Conservation (phyloP, 2,797 vertebrate species). For the Menidia menidia region DNA sequence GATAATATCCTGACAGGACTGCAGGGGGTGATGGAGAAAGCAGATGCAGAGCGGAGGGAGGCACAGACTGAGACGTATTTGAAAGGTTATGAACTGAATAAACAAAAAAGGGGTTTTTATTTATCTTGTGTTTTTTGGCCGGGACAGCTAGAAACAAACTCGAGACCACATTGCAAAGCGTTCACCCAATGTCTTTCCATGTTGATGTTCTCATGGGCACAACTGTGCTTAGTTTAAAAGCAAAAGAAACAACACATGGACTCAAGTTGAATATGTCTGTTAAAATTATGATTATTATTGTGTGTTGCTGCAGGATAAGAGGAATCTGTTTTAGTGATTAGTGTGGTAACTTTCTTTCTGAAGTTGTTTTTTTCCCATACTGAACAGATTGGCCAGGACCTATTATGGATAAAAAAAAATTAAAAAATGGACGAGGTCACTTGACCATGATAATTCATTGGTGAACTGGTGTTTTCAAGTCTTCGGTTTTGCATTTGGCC, state of each 20-base stretch:
- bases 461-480: background rate
- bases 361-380: too few species aligned
- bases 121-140: slow-evolving; percentile 23
- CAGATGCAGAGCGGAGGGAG: slow-evolving; percentile 52
- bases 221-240: background rate
- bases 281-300: background rate
- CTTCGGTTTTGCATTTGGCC: background rate
- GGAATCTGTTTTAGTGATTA: background rate
- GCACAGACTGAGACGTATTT: slow-evolving; percentile 10
- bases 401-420: background rate
- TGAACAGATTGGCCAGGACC: background rate
- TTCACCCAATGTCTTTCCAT: background rate
- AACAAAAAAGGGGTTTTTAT: slow-evolving; percentile 6
- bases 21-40: slow-evolving; percentile 63
- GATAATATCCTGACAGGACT: slow-evolving; percentile 68
- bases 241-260: background rate
- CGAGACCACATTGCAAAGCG: background rate
- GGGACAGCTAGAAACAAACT: background rate
- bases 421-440: background rate
- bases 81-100: slow-evolving; percentile 24
- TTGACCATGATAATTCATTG: background rate
- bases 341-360: background rate
- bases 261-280: background rate
- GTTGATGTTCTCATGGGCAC: background rate
- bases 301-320: background rate